These are phyloP conservation scores for Hermetia illucens DNA, from an alignment of 1,140 invertebrate genomes.

Conservation along the genomic window DNA sequence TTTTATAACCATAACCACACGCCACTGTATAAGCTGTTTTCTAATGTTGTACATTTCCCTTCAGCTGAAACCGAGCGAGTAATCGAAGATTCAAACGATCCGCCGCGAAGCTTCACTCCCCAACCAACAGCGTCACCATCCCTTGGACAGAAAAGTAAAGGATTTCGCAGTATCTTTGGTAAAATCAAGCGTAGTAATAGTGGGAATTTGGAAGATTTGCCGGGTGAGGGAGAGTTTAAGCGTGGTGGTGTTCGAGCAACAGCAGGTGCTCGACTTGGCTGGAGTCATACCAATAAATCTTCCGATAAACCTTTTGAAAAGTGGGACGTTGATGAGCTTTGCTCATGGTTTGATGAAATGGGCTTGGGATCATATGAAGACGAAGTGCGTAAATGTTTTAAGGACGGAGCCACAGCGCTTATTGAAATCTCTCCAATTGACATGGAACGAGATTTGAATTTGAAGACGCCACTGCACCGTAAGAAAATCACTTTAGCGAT, in stretches of 20 bases:
- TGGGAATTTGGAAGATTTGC: constrained; percentile 45
- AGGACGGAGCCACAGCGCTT: constrained; percentile 59
- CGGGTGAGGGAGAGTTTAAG: constrained; percentile 46
- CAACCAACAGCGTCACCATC: constrained; percentile 42
- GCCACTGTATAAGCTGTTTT: too few relatives aligned
- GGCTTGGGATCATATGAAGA: constrained; percentile 71
- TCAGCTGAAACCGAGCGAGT: constrained; percentile 54
- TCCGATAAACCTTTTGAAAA: constrained; percentile 43
- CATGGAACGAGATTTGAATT: constrained; percentile 78
- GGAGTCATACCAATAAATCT: constrained; percentile 32
- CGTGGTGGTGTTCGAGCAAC: constrained; percentile 61
- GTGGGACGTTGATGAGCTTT: constrained; percentile 73
- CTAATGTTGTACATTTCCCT: too few relatives aligned
- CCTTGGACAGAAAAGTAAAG: constrained; percentile 32
- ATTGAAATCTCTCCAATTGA: constrained; percentile 62
- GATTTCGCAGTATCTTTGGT: constrained; percentile 52
- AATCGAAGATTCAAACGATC: constrained; percentile 33
- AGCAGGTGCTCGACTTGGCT: constrained; percentile 58
- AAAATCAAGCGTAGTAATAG: constrained; percentile 46
- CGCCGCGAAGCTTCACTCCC: constrained; percentile 23
- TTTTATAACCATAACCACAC: too few relatives aligned
- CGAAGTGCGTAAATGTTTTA: constrained; percentile 63
- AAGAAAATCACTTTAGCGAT: constrained; percentile 86
- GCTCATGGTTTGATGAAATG: constrained; percentile 75
- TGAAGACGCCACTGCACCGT: constrained; percentile 75